Base-by-base conservation (phyloP, 2,113 vertebrate species). In the Argyrosomus japonicus region DNA sequence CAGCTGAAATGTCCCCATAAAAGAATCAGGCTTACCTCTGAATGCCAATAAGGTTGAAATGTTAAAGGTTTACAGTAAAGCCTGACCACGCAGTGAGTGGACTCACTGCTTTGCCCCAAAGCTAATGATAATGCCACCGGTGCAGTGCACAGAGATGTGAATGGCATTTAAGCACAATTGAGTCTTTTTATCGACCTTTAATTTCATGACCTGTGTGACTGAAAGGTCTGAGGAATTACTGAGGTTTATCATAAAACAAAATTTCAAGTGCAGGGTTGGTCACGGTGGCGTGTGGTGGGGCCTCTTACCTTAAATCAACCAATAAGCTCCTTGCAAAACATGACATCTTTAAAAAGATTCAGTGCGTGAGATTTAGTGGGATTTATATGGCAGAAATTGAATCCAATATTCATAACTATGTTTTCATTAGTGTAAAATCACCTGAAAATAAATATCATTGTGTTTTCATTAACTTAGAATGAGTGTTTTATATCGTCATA, bases 151-250 rank as follows among this genome's bases (percentile, higher is more conserved):
- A 69, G 51, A 65, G 51, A 77, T 63, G 62, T 75, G 74, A 74
- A 54, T 78, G 74, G 50, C 82, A 84, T 88, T 88, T 70, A 81
- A 78, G 75, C 69, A 60, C 68, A 81, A 69, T 23, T 58, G 50
- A 72, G 45, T 65, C 36, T 36, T 67, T 68, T 76, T 58, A 71
- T 58, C 10, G 27, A 77, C 4, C 23, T 87, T 87, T 73, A 19
- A 72, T 82, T 79, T 71, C 8, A 4, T 48, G 25, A 75, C 67
- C 36, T 45, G 21, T 6, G 3, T 0, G 18, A 67, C 57, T 69
- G 43, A 81, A 70, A 84, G 48, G 40, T 70, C 77, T 57, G 65
- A 75, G 74, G 51, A 58, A 80, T 73, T 40, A 58, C 75, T 40
- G 21, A 51, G 64, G 57, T 70, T 74, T 43, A 40, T 57, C 43